A percentile compares a stretch with the other conserved stretches of the same genome.
Evolutionary conservation across 35 echinoderm and acorn worm genomes (phyloP).

Genomic region (Lytechinus variegatus): DNA sequence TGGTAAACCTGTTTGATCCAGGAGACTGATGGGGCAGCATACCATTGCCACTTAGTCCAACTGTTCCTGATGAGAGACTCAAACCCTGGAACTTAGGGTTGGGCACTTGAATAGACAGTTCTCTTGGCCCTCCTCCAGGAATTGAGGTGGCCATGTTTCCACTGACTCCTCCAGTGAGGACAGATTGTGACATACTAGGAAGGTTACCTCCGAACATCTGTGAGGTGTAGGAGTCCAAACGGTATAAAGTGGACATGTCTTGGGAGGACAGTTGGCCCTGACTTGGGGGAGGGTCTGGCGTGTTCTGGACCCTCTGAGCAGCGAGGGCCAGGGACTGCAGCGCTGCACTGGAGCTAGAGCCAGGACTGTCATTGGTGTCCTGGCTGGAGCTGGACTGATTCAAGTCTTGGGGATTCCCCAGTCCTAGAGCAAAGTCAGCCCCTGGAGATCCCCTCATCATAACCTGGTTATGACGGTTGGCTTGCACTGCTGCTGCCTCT

Average conservation of each 20-base stretch:
- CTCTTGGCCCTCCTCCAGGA: not conserved
- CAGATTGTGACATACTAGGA: slow-evolving; percentile 27
- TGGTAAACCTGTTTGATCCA: not conserved
- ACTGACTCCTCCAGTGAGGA: slow-evolving; percentile 36
- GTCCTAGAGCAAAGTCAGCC: slow-evolving; percentile 41
- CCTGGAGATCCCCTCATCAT: slow-evolving; percentile 28
- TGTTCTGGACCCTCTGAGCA: slow-evolving; percentile 76
- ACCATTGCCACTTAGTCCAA: not conserved
- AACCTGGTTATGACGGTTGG: slow-evolving; percentile 56
- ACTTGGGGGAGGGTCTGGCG: not conserved
- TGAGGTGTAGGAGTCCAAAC: slow-evolving; percentile 46
- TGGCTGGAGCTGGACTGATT: slow-evolving; percentile 51
- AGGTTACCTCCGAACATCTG: slow-evolving; percentile 46
- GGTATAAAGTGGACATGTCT: slow-evolving; percentile 53
- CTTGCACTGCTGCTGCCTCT: slow-evolving; percentile 75
- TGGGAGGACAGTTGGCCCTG: slow-evolving; percentile 47
- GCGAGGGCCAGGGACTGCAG: slow-evolving; percentile 90
- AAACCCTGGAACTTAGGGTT: slow-evolving; percentile 22
- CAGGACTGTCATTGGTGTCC: slow-evolving; percentile 50
- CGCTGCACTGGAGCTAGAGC: slow-evolving; percentile 87
- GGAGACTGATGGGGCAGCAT: slow-evolving; percentile 24
- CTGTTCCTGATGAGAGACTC: slow-evolving; percentile 16
- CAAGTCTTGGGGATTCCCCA: slow-evolving; percentile 46
- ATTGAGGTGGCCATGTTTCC: slow-evolving; percentile 48
- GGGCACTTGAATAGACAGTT: slow-evolving; percentile 3